phyloP scores from a whole-genome alignment of 53 echinoderm and acorn worm genomes.

The Antedon mediterranea region DNA sequence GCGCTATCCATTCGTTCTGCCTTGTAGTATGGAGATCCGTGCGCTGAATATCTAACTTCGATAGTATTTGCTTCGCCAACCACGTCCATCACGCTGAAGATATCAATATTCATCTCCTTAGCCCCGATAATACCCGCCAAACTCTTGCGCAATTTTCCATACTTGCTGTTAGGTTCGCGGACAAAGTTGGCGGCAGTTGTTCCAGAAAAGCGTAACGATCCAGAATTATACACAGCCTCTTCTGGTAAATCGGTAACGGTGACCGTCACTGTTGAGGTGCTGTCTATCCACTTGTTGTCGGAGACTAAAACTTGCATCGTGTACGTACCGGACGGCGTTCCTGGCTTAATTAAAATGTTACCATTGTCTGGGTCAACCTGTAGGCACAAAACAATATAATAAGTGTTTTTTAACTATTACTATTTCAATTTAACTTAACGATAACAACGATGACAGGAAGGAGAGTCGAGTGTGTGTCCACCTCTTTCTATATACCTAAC shows the following conservation, averaged over 20 bases:
- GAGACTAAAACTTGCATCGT: conserved; percentile 27
- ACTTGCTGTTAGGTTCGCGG: conserved; percentile 15
- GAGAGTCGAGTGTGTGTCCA: no score
- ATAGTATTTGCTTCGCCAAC: conserved; percentile 26
- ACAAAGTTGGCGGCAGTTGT: conserved; percentile 70
- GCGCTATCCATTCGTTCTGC: conserved; percentile 65
- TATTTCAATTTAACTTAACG: no score
- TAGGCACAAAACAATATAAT: no score
- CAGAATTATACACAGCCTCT: conserved; percentile 76
- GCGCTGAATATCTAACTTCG: conserved; percentile 77
- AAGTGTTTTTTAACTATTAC: no score
- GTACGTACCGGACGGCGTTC: conserved; percentile 51
- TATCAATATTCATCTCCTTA: conserved; percentile 56
- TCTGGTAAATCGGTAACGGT: conserved; percentile 55
- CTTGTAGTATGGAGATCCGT: conserved; percentile 82
- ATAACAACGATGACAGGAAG: no score
- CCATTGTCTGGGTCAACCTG: conserved; percentile 61
- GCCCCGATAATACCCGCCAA: conserved; percentile 56
- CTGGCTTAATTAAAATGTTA: conserved; percentile 49
- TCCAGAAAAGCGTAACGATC: conserved; percentile 71
- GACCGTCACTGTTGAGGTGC: conserved; percentile 38
- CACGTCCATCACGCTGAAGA: conserved; percentile 78
- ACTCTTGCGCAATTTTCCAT: conserved; percentile 1
- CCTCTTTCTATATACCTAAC: no score
- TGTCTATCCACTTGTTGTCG: conserved; percentile 30